Base-by-base conservation (phyloP, 1,140 invertebrate species). In the Goniozus legneri region DNA sequence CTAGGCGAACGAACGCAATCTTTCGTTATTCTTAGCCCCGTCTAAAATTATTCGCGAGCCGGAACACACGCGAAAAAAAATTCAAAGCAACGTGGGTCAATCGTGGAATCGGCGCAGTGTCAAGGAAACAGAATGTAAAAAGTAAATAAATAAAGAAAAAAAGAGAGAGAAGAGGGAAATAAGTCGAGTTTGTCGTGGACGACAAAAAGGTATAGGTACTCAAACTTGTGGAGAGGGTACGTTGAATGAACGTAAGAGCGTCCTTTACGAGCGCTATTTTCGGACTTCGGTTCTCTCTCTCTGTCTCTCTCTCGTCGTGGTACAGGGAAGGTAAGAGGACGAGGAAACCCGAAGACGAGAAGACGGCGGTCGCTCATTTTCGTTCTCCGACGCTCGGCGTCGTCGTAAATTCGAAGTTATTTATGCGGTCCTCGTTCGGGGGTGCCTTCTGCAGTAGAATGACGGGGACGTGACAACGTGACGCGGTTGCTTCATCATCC, bases 401-500 rank as follows among this genome's bases (percentile, higher is more conserved):
- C 42, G 15, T 24, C 22, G 24, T 27, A 27, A 27, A 27, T 4
- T 10, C 24, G 24, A 4, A 4, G 70, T 71, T 74, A 73, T 74
- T 75, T 75, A 75, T 75, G 72, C 72, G 55, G 54, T 57, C 60
- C 71, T 72, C 71, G 72, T 75, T 57, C 24, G 10, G 4, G 58
- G 58, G 50, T 39, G 54, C 60, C 58, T 69, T 57, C 59, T 71
- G 60, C 57, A 67, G 60, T 65, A 71, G 62, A 54, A 69, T 64
- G 57, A 59, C 56, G 54, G 49, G 54, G 61, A 70, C 65, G 69
- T 67, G 72, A 71, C 69, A 71, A 72, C 67, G 62, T 69, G 62
- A 68, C 59, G 55, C 56, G 64, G 61, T 64, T 69, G 59, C 67
- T 63, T 51, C 60, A 61, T 52, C 56, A 60, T 60, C 56, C 36